Conservation (phyloP, 1,140 invertebrate genomes). For the Stegodyphus dumicola region DNA sequence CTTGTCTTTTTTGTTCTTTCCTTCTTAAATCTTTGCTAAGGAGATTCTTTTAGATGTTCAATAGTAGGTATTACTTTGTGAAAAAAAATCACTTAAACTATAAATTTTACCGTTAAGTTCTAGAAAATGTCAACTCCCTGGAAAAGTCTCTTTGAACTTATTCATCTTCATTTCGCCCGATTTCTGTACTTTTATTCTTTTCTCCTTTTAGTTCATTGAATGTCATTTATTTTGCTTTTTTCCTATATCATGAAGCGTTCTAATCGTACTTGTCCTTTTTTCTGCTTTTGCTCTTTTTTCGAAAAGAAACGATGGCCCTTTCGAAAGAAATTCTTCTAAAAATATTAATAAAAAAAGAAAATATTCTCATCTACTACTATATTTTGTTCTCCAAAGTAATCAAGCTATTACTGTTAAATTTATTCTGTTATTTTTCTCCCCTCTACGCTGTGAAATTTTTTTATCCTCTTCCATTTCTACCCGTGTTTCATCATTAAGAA, state of each 20-base stretch:
- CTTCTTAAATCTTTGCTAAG: no score
- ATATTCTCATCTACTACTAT: constrained; percentile 20
- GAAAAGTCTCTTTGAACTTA: constrained; percentile 38
- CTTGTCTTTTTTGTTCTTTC: no score
- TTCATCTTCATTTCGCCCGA: constrained; percentile 51
- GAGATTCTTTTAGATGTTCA: neutral
- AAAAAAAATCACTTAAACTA: constrained; percentile 26
- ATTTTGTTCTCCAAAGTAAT: constrained; percentile 44
- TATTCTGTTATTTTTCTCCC: constrained; percentile 6
- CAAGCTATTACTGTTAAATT: constrained; percentile 43
- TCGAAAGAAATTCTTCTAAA: no score
- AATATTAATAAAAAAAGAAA: neutral
- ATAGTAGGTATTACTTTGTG: constrained; percentile 17
- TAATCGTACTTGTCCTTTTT: no score
- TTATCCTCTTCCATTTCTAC: neutral
- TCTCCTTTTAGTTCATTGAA: neutral
- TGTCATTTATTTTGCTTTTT: no score
- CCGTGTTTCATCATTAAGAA: constrained; percentile 48
- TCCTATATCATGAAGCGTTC: no score
- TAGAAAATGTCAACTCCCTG: neutral
- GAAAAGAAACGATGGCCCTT: no score
- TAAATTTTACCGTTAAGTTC: neutral
- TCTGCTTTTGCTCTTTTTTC: no score
- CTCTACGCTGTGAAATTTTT: neutral
- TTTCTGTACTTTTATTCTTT: constrained; percentile 25